Base-by-base conservation (phyloP, 2,888 invertebrate species). In the Pollenia griseotomentosa region DNA sequence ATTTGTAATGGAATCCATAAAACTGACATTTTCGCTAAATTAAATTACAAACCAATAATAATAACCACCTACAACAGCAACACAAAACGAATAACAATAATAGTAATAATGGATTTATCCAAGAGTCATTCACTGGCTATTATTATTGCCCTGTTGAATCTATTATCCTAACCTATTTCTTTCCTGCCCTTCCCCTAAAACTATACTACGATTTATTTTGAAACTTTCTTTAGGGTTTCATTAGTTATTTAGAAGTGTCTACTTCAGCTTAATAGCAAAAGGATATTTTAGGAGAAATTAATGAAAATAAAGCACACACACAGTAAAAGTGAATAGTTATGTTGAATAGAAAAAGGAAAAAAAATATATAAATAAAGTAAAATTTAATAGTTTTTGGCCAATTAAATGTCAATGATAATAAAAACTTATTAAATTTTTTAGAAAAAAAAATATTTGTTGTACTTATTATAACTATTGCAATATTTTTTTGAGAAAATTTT, bases 1-100 rank as follows among this genome's bases (percentile, higher is more conserved):
- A 85, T 57, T 53, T 33, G 51, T 33, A 78, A 82, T 19, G 40
- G 86, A 86, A 86, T 71, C 86, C 86, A 57, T 86, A 83, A 63
- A 83, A 86, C 63, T 63, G 19, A 57, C 57, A 77, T 42, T 63
- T 79, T 57, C 14, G 40, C 53, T 78, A 70, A 85, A 79, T 79
- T 68, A 57, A 84, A 53, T 53, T 44, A 68, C 19, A 61, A 74
- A 79, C 59, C 73, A 73, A 79, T 84, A 61, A 70, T 44, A 65
- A 42, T 19, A 51, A 74, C 9, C 55, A 55, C 44, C 40, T 46
- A 55, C 46, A 57, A 48, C 23, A 66, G 51, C 10, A 53, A 70
- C 3, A 51, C 19, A 51, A 33, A 33, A 5, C 33, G 4, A 33
- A 33, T 33, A 33, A 33, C 33, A 63, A 44, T 46, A 42, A 65